Evolutionary conservation across 1,140 invertebrate genomes (phyloP), one percentile per base, ranked within the genome.

Genomic region (Solenopsis fugax): DNA sequence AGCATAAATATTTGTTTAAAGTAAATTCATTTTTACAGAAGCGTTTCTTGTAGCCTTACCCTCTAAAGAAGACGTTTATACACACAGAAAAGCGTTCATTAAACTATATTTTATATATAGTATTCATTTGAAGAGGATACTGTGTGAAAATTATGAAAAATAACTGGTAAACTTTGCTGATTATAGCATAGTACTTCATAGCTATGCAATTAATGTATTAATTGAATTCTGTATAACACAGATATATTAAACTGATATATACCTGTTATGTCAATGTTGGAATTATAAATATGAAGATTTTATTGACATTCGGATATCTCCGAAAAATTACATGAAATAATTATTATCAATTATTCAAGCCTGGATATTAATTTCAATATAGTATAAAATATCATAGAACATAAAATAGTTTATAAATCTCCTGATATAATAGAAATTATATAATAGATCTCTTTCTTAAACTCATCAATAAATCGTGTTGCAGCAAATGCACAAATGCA

Each of bases 401-500:
- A 45, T 60, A 60, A 60, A 76, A 45, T 60, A 75, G 18, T n/a
- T 75, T 37, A 41, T 45, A 76, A 24, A 21, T n/a, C n/a, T 75
- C 0, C 2, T 73, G 5, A 21, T 13, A 72, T 56, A 13, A 41
- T 41, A 56, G 72, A 54, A 72, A 54, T 56, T 50, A 56, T 4
- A 45, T 12, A 60, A 45, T 12, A 60, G 45, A 10, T 24, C 18
- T 45, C 9, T 56, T 78, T 29, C 10, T n/a, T 12, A 21, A 64
- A 48, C 12, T 29, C 65, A 48, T 3, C 24, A 21, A 21, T 64
- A 21, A 65, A 10, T 77, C 9, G 0, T 65, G 58, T 64, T 64
- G 58, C 76, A 65, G 58, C 58, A 78, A 78, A 78, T 78, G 24
- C 58, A 65, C 9, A 78, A 78, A 4, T 16, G 58, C 76, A 78